Percentiles rank a stretch among this genome's conserved stretches.
Evolutionary conservation across 1,140 invertebrate genomes (phyloP).

Genomic region (Ridgeia piscesae): DNA sequence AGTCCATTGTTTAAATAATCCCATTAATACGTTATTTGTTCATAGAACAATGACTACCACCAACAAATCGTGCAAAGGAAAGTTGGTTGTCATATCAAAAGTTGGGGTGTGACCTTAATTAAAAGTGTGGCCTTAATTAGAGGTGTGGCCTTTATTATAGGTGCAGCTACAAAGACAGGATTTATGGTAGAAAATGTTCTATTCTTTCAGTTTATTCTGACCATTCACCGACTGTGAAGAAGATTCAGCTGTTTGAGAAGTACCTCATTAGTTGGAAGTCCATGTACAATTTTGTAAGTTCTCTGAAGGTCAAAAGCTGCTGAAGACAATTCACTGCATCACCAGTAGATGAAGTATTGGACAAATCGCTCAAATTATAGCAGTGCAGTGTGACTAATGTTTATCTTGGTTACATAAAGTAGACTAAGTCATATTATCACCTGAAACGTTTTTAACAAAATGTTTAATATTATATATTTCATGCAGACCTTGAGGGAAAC

Average conservation of each 20-base stretch:
- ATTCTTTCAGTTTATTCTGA: slow-evolving; percentile 21
- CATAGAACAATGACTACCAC: slow-evolving; percentile 6
- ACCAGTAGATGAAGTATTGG: not conserved
- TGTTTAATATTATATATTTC: no score
- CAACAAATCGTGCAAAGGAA: no score
- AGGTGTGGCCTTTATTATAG: no score
- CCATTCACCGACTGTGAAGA: slow-evolving; percentile 16
- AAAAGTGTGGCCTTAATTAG: no score
- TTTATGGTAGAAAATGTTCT: not conserved
- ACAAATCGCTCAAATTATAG: not conserved
- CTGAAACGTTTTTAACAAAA: no score
- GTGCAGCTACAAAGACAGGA: no score
- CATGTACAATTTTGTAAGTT: slow-evolving; percentile 19
- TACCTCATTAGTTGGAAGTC: not conserved
- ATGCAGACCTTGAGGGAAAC: no score
- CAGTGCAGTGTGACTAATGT: not conserved
- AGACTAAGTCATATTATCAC: no score
- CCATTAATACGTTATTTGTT: not conserved
- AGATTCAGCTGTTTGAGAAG: slow-evolving; percentile 9
- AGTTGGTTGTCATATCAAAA: no score
- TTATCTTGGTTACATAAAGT: slow-evolving; percentile 3
- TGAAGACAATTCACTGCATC: not conserved
- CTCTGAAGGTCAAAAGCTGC: not conserved
- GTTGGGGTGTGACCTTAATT: no score
- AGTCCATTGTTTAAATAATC: no score